A percentile compares a stretch with the other conserved stretches of the same genome.
phyloP scores from a whole-genome alignment of 2,888 invertebrate genomes.

The Spilosoma lubricipeda region DNA sequence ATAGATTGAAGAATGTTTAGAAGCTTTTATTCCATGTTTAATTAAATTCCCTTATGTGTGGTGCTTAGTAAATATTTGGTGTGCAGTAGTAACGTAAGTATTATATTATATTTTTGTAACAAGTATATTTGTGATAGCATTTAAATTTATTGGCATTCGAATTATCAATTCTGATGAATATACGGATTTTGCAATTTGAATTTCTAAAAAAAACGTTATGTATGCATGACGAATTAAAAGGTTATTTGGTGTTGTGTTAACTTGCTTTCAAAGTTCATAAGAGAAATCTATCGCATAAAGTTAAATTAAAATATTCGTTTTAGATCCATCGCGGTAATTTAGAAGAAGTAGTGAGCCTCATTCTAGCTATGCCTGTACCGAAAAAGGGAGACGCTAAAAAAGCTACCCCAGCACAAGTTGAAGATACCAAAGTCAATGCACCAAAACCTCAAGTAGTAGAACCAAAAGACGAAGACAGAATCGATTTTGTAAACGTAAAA shows the following conservation, averaged over 20 bases:
- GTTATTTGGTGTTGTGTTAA: background rate
- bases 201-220: background rate
- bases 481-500: conserved; percentile 86
- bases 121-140: background rate
- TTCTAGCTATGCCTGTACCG: conserved; percentile 78
- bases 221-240: background rate
- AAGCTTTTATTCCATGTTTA: conserved; percentile 40
- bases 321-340: conserved; percentile 87
- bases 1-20: conserved; percentile 3
- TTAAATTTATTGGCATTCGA: background rate
- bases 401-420: conserved; percentile 58
- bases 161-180: background rate
- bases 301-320: conserved; percentile 40
- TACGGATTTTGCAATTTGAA: background rate
- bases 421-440: conserved; percentile 62
- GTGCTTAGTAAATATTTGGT: conserved; percentile 50
- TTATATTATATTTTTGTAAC: conserved; percentile 19
- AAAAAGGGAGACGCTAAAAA: conserved; percentile 73
- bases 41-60: conserved; percentile 48
- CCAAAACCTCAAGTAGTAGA: conserved; percentile 63
- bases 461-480: conserved; percentile 79
- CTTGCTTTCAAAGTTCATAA: background rate
- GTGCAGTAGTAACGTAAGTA: conserved; percentile 46
- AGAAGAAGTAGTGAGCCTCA: conserved; percentile 78
- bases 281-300: background rate